A percentile compares a stretch with the other conserved stretches of the same genome.
phyloP scores from a whole-genome alignment of 2,113 vertebrate species.

The Silurus glanis region DNA sequence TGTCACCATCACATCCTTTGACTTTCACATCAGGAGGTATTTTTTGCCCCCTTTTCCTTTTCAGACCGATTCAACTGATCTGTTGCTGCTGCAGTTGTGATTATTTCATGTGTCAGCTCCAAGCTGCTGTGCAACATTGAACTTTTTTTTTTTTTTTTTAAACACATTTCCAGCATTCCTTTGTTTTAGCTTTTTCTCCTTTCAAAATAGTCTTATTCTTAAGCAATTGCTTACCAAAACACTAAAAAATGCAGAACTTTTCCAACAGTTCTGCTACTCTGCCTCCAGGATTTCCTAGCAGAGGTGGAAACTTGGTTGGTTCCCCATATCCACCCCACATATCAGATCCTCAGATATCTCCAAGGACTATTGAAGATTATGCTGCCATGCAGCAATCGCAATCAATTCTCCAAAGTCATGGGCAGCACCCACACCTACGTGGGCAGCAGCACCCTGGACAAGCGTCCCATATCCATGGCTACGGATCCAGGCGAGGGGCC shows the following conservation, averaged over 20 bases:
- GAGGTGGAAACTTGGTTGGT: constrained; percentile 62
- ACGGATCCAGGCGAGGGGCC: constrained; percentile 66
- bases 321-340: constrained; percentile 70
- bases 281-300: constrained; percentile 70
- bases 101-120: constrained; percentile 56
- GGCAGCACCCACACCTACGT: constrained; percentile 65
- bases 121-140: constrained; percentile 49
- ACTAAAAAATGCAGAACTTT: constrained; percentile 76
- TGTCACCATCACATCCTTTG: constrained; percentile 25
- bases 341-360: constrained; percentile 75
- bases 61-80: background rate
- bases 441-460: constrained; percentile 70
- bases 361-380: constrained; percentile 75
- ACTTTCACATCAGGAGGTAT: background rate
- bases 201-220: constrained; percentile 14
- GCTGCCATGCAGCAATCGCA: constrained; percentile 69
- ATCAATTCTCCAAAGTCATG: constrained; percentile 51
- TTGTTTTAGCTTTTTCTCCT: background rate
- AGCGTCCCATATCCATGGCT: constrained; percentile 70
- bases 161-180: constrained; percentile 62
- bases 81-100: constrained; percentile 52
- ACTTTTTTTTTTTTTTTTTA: constrained; percentile 42
- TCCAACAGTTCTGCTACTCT: constrained; percentile 73
- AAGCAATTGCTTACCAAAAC: constrained; percentile 29
- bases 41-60: background rate